Percentiles rank a stretch among this genome's conserved stretches.
These are phyloP conservation scores for Ooceraea biroi DNA, from an alignment of 1,140 invertebrate genomes.

Conservation along the genomic window DNA sequence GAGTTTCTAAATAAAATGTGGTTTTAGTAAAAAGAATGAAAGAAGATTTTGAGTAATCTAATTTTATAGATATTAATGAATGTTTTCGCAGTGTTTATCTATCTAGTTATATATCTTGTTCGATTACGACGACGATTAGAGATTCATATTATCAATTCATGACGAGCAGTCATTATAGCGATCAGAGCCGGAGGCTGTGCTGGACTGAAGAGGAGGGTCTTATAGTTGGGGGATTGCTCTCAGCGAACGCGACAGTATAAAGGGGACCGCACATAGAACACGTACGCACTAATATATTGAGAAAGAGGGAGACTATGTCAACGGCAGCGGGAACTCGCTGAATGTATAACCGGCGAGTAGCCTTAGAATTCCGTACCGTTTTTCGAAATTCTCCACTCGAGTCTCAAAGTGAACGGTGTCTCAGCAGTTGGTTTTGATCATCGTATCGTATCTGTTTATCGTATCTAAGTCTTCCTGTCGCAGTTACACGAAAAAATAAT, in stretches of 20 bases:
- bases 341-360: background rate
- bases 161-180: background rate
- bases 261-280: slow-evolving; percentile 58
- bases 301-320: slow-evolving; percentile 48
- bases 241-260: slow-evolving; percentile 66
- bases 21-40: too few relatives aligned
- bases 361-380: background rate
- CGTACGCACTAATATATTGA: slow-evolving; percentile 64
- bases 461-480: too few relatives aligned
- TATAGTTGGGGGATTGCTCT: slow-evolving; percentile 58
- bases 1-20: too few relatives aligned
- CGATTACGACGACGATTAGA: background rate
- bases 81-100: background rate
- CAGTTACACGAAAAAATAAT: background rate
- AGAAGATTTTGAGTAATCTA: too few relatives aligned
- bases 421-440: background rate
- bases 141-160: background rate
- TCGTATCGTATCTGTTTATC: background rate
- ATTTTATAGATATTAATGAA: too few relatives aligned
- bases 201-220: slow-evolving; percentile 46
- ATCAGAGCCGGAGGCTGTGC: background rate
- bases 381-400: background rate
- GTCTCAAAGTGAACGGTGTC: background rate
- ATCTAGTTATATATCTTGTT: background rate
- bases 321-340: background rate